phyloP scores from a whole-genome alignment of 1,140 invertebrate genomes.

The Drosophila miranda region DNA sequence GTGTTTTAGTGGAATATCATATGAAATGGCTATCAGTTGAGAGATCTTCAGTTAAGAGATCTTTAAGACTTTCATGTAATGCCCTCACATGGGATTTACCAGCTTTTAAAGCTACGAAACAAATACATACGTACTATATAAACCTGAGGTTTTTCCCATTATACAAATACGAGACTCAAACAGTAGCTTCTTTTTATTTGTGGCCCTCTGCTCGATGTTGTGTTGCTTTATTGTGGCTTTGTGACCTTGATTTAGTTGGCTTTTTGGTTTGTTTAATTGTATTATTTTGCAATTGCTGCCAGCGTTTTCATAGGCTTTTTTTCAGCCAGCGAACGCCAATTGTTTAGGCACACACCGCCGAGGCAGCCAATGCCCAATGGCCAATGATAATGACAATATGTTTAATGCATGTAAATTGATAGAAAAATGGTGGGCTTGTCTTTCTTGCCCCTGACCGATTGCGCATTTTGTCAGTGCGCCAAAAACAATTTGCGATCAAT shows the following conservation, averaged over 20 bases:
- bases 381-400: constrained; percentile 18
- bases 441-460: constrained; percentile 23
- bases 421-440: background rate
- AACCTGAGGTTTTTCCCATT: no score
- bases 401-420: constrained; percentile 12
- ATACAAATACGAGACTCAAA: background rate
- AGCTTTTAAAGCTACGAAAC: no score
- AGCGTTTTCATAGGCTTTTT: constrained; percentile 47
- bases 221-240: constrained; percentile 13
- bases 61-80: no score
- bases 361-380: constrained; percentile 3
- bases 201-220: background rate
- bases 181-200: constrained; percentile 41
- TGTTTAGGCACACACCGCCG: constrained; percentile 40
- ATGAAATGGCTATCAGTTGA: no score
- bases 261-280: constrained; percentile 62
- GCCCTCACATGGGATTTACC: no score
- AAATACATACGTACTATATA: no score
- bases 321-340: constrained; percentile 50
- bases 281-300: constrained; percentile 71
- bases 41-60: no score
- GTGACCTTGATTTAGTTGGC: constrained; percentile 51
- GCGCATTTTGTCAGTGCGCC: constrained; percentile 41
- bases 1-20: no score
- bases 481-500: constrained; percentile 50